These are phyloP conservation scores for Alaudala cheleensis DNA, from an alignment of 2,113 vertebrate genomes.

Conservation along the genomic window DNA sequence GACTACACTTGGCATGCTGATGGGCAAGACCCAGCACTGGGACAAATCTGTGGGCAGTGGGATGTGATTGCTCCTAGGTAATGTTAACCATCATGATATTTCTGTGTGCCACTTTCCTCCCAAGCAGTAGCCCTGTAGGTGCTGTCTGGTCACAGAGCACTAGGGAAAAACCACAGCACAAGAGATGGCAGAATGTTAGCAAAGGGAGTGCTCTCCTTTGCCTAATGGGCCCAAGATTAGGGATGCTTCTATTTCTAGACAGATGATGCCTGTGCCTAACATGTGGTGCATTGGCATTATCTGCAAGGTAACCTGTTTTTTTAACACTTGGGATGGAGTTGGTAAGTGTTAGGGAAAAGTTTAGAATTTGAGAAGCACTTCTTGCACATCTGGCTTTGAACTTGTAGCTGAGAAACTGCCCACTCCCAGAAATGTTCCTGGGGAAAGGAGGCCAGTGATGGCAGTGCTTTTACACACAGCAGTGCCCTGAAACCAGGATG, in stretches of 20 bases:
- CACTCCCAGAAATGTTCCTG: neutral
- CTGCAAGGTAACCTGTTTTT: neutral
- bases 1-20: accelerated
- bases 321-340: neutral
- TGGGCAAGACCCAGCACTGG: neutral
- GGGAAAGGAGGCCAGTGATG: neutral
- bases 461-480: neutral
- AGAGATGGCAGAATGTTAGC: neutral
- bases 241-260: neutral
- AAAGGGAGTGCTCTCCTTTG: neutral
- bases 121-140: neutral
- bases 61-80: neutral
- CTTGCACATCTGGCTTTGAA: neutral
- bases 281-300: neutral
- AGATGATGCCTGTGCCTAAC: neutral
- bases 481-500: neutral
- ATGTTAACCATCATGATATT: neutral
- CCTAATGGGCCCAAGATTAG: neutral
- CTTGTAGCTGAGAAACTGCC: neutral
- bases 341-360: neutral
- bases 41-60: neutral
- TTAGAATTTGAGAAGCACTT: neutral
- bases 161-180: neutral
- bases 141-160: neutral
- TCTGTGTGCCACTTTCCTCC: neutral